These are phyloP conservation scores for Columbina picui DNA, from an alignment of 2,113 vertebrate genomes.

Conservation along the genomic window DNA sequence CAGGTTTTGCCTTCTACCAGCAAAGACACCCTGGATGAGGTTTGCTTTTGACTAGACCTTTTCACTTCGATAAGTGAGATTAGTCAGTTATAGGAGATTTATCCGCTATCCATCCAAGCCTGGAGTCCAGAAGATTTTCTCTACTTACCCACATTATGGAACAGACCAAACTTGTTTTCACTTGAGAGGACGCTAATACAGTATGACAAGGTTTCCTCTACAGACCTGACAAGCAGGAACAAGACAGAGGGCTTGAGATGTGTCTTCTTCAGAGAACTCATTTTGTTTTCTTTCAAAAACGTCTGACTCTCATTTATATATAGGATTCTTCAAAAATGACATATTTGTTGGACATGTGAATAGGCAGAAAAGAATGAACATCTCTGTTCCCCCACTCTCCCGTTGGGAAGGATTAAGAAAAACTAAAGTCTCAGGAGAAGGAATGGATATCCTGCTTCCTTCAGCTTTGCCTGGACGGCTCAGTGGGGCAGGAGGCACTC, in stretches of 20 bases:
- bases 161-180: conserved; percentile 14
- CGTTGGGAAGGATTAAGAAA: background rate
- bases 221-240: background rate
- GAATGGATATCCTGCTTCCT: background rate
- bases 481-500: background rate
- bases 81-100: background rate
- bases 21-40: background rate
- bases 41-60: background rate
- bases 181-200: background rate
- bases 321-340: background rate
- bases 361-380: background rate
- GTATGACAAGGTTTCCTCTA: background rate
- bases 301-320: background rate
- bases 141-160: background rate
- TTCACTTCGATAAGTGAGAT: background rate
- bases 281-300: conserved; percentile 33
- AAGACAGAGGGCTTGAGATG: background rate
- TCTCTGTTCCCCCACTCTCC: background rate
- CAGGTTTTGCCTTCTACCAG: background rate
- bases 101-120: background rate
- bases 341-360: background rate
- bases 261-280: background rate
- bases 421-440: background rate
- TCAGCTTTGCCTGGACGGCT: background rate
- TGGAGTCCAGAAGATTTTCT: background rate